These are phyloP conservation scores for Marasmarcha lunaedactyla DNA, from an alignment of 2,888 invertebrate genomes.

Conservation along the genomic window DNA sequence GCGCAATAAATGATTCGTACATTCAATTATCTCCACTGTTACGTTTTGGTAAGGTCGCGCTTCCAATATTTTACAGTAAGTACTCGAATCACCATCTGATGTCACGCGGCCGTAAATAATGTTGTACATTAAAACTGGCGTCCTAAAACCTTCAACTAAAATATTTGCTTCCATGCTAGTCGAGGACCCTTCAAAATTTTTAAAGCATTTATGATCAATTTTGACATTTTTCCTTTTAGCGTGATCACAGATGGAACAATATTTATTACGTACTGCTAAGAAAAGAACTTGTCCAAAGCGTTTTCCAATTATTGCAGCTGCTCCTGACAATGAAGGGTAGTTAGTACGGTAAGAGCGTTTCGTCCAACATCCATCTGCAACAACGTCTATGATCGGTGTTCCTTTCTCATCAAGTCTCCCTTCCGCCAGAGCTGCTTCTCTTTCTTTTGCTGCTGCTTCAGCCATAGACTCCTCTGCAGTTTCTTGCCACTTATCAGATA, in stretches of 20 bases:
- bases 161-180: constrained; percentile 11
- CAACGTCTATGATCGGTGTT: constrained; percentile 8
- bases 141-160: constrained; percentile 11
- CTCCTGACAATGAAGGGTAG: constrained; percentile 1
- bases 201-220: constrained; percentile 10
- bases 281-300: constrained; percentile 7
- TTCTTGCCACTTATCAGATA: constrained; percentile 4
- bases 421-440: constrained; percentile 4
- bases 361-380: constrained; percentile 9
- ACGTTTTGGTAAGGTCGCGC: constrained; percentile 6
- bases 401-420: constrained; percentile 3
- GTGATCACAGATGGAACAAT: constrained; percentile 9
- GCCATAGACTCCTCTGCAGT: neutral
- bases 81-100: constrained; percentile 10
- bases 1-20: constrained; percentile 10
- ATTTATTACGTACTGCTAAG: constrained; percentile 9
- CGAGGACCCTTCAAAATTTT: constrained; percentile 12
- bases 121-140: constrained; percentile 6
- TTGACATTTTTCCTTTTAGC: constrained; percentile 8
- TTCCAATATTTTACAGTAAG: constrained; percentile 10
- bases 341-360: constrained; percentile 7
- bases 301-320: constrained; percentile 10
- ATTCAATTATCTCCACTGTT: constrained; percentile 13
- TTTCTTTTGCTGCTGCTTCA: constrained; percentile 3
- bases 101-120: constrained; percentile 10